phyloP scores from a whole-genome alignment of 2,888 invertebrate species.

The Eledona agricola region DNA sequence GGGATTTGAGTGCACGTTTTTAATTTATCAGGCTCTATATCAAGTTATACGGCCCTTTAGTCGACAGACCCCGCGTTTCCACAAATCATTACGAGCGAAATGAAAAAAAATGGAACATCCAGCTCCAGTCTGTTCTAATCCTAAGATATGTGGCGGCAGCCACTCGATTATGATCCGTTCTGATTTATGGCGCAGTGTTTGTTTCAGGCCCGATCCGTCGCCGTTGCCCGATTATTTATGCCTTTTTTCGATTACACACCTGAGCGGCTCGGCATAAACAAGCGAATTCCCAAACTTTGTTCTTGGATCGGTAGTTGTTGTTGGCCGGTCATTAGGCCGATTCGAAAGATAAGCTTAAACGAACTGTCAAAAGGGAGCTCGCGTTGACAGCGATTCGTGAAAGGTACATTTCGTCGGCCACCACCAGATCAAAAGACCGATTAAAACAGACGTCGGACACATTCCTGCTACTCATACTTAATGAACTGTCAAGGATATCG shows the following conservation, averaged over 20 bases:
- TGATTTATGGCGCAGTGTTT: slow-evolving; percentile 47
- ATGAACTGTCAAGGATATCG: slow-evolving; percentile 52
- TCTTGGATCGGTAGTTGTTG: slow-evolving; percentile 10
- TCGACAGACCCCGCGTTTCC: slow-evolving; percentile 58
- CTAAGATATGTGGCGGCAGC: slow-evolving; percentile 50
- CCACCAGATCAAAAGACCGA: slow-evolving; percentile 49
- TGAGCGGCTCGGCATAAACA: slow-evolving; percentile 9
- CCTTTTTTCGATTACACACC: slow-evolving; percentile 16
- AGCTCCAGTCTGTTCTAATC: slow-evolving; percentile 51
- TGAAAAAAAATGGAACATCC: slow-evolving; percentile 56
- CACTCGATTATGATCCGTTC: slow-evolving; percentile 44
- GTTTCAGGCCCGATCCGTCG: slow-evolving; percentile 37
- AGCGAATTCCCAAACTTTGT: slow-evolving; percentile 18
- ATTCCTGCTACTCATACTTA: slow-evolving; percentile 57
- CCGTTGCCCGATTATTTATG: slow-evolving; percentile 20
- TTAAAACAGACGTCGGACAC: slow-evolving; percentile 49
- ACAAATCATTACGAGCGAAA: slow-evolving; percentile 60
- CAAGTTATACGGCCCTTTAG: slow-evolving; percentile 58
- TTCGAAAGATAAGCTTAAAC: slow-evolving; percentile 44
- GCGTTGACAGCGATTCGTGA: slow-evolving; percentile 49
- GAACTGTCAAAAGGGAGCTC: slow-evolving; percentile 47
- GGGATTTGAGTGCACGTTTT: slow-evolving; percentile 61
- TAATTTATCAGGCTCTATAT: slow-evolving; percentile 65
- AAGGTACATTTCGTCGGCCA: slow-evolving; percentile 48
- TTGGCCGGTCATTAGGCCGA: slow-evolving; percentile 34